Conservation (phyloP, 2,797 vertebrate genomes). For the Hypotaenidia philippensis region DNA sequence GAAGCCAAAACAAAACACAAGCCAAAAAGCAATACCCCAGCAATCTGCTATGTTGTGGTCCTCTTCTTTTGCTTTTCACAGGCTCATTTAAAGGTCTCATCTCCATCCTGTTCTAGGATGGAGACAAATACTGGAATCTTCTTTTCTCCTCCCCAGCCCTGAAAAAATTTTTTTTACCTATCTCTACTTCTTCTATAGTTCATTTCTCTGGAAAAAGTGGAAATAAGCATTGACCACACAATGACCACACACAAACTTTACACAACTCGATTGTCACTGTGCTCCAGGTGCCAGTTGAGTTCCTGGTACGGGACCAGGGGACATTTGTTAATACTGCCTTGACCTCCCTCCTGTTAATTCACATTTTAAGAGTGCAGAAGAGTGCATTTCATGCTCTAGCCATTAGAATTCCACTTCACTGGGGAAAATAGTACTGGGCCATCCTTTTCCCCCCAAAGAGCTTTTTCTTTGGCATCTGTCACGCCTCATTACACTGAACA, state of each 20-base stretch:
- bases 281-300: not conserved
- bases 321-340: not conserved
- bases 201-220: not conserved
- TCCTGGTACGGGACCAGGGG: not conserved
- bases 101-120: not conserved
- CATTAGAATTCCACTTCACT: conserved; percentile 52
- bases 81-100: not conserved
- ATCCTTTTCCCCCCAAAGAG: conserved; percentile 9
- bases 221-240: not conserved
- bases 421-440: conserved; percentile 9
- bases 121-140: not conserved
- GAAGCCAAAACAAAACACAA: conserved; percentile 42
- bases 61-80: not conserved
- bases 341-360: not conserved
- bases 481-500: conserved; percentile 44
- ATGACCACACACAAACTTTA: not conserved
- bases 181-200: not conserved
- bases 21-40: not conserved
- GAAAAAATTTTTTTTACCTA: not conserved
- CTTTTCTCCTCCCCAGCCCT: accelerated
- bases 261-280: not conserved
- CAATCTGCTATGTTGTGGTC: not conserved
- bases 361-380: not conserved
- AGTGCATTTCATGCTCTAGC: conserved; percentile 5
- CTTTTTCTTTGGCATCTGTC: conserved; percentile 27